Evolutionary conservation across 1,140 invertebrate species (phyloP), one percentile per base, ranked within the genome.

Genomic region (Trichonephila clavipes): DNA sequence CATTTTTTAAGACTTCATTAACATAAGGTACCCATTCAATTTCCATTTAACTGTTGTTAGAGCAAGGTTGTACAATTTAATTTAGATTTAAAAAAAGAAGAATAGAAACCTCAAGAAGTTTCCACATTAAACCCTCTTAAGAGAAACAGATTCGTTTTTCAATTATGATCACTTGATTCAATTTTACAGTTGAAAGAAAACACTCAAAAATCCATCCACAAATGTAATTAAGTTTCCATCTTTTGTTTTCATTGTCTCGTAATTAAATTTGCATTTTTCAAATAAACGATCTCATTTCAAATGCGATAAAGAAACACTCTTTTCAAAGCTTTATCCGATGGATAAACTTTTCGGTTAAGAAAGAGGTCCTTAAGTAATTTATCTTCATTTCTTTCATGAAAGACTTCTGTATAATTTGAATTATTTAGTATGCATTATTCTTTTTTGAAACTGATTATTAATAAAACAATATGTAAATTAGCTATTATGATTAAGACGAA

Each of bases 221-320:
- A 77, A 77, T 40, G 34, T 77, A 77, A 77, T 77, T 77, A 77
- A 2, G 72, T 34, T 18, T 3, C 16, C 18, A 18, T 72, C 4
- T 77, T 69, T 40, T 77, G 28, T 77, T 77, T 77, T 77, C 72
- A 8, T 12, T 77, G 34, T 77, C 34, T 77, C 28, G 16, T 7
- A 77, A 77, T 77, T 77, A 77, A 77, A 77, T 77, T 77, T 77
- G 28, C 72, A 77, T 77, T 77, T 40, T 77, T 77, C 28, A 77
- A 77, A 77, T 77, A 77, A 77, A 34, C 28, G 24, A 40, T 77
- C 34, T 16, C 4, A 34, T 77, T 69, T 77, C 28, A 34, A 40
- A 77, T 64, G 21, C 62, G 62, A 64, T 64, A 64, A 64, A 51
- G 51, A 51, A 51, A 51, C 0, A 51, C 10, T 51, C 51, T 51